Percentiles rank a stretch among this genome's conserved stretches.
Conservation (phyloP, 1,140 invertebrate species). For the Aradophagus sp. region DNA sequence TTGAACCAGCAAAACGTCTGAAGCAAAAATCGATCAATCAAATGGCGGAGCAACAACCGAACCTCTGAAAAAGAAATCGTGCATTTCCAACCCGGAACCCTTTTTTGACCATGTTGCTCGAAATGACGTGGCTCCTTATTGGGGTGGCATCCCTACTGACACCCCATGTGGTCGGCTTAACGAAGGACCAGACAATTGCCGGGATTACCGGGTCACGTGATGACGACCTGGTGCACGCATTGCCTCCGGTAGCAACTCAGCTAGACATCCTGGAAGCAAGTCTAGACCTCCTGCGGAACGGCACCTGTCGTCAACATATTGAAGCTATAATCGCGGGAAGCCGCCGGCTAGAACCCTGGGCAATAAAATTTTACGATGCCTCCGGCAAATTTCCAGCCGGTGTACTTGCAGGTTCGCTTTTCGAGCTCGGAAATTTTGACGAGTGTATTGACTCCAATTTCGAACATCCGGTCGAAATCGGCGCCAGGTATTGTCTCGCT, state of each 20-base stretch:
- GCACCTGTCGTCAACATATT: conserved; percentile 73
- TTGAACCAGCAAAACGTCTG: neutral
- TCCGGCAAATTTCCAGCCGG: conserved; percentile 79
- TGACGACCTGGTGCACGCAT: conserved; percentile 26
- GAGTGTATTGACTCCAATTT: conserved; percentile 76
- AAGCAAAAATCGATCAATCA: conserved; percentile 10
- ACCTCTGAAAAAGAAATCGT: neutral
- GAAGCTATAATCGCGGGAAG: conserved; percentile 73
- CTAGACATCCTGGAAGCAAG: conserved; percentile 62
- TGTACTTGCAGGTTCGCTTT: conserved; percentile 77
- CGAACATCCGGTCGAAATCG: conserved; percentile 63
- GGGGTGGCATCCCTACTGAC: neutral
- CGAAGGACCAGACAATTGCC: conserved; percentile 6
- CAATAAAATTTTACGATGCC: conserved; percentile 79
- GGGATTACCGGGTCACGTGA: too few species aligned
- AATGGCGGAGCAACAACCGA: conserved; percentile 14
- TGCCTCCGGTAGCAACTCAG: conserved; percentile 51
- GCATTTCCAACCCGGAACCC: too few species aligned
- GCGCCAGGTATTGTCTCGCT: conserved; percentile 79
- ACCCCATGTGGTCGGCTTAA: conserved; percentile 7
- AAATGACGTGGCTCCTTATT: too few species aligned
- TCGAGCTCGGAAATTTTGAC: conserved; percentile 82
- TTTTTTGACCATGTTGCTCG: too few species aligned
- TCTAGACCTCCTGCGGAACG: conserved; percentile 67
- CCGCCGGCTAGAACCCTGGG: conserved; percentile 75